Percentiles rank a stretch among this genome's conserved stretches.
These are phyloP conservation scores for Thymelicus sylvestris DNA, from an alignment of 2,888 invertebrate genomes.

Conservation along the genomic window DNA sequence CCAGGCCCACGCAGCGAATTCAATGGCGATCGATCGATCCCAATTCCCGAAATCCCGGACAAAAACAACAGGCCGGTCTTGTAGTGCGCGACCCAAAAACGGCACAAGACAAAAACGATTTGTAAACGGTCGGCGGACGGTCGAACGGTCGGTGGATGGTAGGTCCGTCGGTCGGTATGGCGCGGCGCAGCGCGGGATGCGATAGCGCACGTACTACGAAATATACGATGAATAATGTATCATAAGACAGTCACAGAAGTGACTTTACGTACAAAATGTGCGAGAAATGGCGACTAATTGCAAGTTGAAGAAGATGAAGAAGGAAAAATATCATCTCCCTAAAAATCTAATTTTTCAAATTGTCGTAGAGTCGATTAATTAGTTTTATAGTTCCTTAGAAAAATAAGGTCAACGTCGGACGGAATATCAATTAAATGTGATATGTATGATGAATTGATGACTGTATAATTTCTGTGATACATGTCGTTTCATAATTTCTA, in stretches of 20 bases:
- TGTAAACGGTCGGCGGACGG: neutral
- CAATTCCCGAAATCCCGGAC: slow-evolving; percentile 26
- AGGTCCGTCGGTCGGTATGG: neutral
- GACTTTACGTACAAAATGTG: neutral
- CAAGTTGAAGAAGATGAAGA: too few relatives aligned
- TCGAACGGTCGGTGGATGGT: neutral
- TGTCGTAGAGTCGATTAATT: too few relatives aligned
- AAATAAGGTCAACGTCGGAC: too few relatives aligned
- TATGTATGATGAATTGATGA: too few relatives aligned
- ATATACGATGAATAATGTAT: slow-evolving; percentile 9
- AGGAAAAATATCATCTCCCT: too few relatives aligned
- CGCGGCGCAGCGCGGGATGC: slow-evolving; percentile 3
- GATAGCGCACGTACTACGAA: slow-evolving; percentile 21
- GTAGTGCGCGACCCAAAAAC: slow-evolving; percentile 19
- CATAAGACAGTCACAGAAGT: slow-evolving; percentile 8
- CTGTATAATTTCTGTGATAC: too few relatives aligned
- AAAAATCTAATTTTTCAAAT: too few relatives aligned
- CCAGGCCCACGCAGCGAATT: slow-evolving; percentile 18
- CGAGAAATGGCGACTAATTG: neutral
- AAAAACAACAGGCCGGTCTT: slow-evolving; percentile 24
- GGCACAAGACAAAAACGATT: slow-evolving; percentile 25
- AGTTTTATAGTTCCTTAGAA: too few relatives aligned
- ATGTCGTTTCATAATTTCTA: too few relatives aligned
- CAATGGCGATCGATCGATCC: slow-evolving; percentile 11
- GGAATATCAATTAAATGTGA: too few relatives aligned